These are phyloP conservation scores for Drosophila antonietae DNA, from an alignment of 2,888 invertebrate genomes.

Conservation along the genomic window DNA sequence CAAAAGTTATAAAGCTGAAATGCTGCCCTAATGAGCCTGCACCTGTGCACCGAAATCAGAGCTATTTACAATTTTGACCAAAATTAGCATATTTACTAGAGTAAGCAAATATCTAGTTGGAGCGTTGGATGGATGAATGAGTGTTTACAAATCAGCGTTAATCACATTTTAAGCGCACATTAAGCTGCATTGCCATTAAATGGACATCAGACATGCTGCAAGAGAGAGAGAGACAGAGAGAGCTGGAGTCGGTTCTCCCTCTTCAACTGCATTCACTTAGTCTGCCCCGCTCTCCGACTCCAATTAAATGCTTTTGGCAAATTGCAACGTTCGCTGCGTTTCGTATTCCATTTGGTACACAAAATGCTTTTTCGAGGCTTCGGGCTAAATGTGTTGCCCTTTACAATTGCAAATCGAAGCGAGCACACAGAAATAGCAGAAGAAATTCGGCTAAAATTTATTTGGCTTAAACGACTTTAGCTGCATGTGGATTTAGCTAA, in stretches of 20 bases:
- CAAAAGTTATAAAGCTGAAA: conserved; percentile 2
- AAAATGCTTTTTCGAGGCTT: neutral
- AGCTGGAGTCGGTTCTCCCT: neutral
- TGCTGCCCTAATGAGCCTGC: conserved; percentile 26
- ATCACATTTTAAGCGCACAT: conserved; percentile 74
- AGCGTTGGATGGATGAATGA: conserved; percentile 23
- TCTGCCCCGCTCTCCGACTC: conserved; percentile 6
- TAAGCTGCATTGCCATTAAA: conserved; percentile 59
- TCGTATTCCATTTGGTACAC: neutral
- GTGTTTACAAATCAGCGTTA: conserved; percentile 67
- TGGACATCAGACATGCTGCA: conserved; percentile 9
- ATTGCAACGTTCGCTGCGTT: conserved; percentile 43
- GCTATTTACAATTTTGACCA: conserved; percentile 54
- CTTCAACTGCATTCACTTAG: neutral
- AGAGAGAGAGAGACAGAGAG: neutral
- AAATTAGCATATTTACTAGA: conserved; percentile 66
- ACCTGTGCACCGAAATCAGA: conserved; percentile 33
- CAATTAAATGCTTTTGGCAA: conserved; percentile 43
- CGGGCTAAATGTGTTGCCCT: conserved; percentile 27
- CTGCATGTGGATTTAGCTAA: neutral
- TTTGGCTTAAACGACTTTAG: conserved; percentile 5
- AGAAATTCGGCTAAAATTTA: neutral
- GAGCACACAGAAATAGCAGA: conserved; percentile 8
- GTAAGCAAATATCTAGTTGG: conserved; percentile 26
- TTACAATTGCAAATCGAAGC: conserved; percentile 38